A percentile compares a stretch with the other conserved stretches of the same genome.
phyloP scores from a whole-genome alignment of 2,888 invertebrate genomes.

The Candidula unifasciata region DNA sequence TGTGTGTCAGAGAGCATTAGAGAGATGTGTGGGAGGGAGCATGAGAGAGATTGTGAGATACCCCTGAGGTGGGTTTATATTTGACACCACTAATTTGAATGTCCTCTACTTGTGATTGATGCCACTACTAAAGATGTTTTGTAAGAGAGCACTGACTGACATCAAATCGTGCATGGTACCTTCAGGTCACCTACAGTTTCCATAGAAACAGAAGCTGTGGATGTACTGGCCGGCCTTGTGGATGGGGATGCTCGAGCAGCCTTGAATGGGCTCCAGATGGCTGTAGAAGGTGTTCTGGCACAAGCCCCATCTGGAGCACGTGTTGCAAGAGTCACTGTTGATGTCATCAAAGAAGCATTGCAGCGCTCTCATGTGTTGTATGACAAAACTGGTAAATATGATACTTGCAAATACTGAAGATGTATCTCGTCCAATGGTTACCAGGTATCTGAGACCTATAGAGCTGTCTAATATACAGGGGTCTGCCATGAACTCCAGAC shows the following conservation, averaged over 20 bases:
- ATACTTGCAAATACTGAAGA: no score
- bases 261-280: slow-evolving; percentile 86
- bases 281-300: slow-evolving; percentile 80
- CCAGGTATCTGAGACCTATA: no score
- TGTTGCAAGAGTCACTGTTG: slow-evolving; percentile 80
- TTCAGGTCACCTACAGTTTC: slow-evolving; percentile 39
- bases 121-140: not conserved
- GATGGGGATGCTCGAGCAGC: slow-evolving; percentile 91
- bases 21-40: no score
- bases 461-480: no score
- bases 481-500: no score
- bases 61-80: no score
- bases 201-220: slow-evolving; percentile 82
- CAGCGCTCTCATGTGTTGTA: slow-evolving; percentile 87
- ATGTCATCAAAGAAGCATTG: slow-evolving; percentile 86
- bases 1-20: no score
- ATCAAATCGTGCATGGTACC: not conserved
- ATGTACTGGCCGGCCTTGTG: slow-evolving; percentile 86
- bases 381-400: slow-evolving; percentile 82
- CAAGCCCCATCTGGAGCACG: not conserved
- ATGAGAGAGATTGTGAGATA: no score
- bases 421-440: no score
- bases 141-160: not conserved
- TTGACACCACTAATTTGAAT: no score
- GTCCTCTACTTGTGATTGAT: not conserved